A percentile compares a stretch with the other conserved stretches of the same genome.
These are phyloP conservation scores for Carollia perspicillata DNA, from an alignment of 2,113 vertebrate genomes.

Conservation along the genomic window DNA sequence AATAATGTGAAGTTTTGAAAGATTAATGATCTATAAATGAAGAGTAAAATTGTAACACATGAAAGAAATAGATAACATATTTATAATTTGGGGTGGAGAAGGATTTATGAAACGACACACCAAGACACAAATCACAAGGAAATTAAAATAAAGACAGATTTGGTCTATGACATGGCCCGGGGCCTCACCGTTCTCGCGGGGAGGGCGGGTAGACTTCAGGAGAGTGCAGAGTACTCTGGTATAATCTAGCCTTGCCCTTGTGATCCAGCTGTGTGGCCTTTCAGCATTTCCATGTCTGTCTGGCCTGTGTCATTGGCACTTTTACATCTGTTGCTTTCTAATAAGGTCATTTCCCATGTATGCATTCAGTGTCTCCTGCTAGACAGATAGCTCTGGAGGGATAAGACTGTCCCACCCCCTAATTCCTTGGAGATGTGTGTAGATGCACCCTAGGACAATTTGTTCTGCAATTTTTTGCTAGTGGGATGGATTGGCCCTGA, in stretches of 20 bases:
- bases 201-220: not conserved
- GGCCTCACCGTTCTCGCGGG: not conserved
- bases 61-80: not conserved
- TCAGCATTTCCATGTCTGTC: not conserved
- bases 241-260: not conserved
- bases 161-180: not conserved
- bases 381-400: not conserved
- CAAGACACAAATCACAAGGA: not conserved
- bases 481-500: not conserved
- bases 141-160: not conserved
- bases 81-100: not conserved
- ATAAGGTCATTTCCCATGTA: not conserved
- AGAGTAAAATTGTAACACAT: not conserved
- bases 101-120: not conserved
- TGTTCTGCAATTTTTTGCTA: not conserved
- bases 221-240: fast-evolving
- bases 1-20: not conserved
- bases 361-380: not conserved
- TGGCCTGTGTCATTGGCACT: slow-evolving; percentile 48
- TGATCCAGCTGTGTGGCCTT: not conserved
- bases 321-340: slow-evolving; percentile 27
- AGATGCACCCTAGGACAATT: not conserved
- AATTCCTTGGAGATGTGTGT: not conserved
- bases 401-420: too few relatives aligned
- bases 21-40: not conserved